Conservation (phyloP, 30 jellyfish, hydroid and myxozoan genomes). For the Rhopilema esculentum region DNA sequence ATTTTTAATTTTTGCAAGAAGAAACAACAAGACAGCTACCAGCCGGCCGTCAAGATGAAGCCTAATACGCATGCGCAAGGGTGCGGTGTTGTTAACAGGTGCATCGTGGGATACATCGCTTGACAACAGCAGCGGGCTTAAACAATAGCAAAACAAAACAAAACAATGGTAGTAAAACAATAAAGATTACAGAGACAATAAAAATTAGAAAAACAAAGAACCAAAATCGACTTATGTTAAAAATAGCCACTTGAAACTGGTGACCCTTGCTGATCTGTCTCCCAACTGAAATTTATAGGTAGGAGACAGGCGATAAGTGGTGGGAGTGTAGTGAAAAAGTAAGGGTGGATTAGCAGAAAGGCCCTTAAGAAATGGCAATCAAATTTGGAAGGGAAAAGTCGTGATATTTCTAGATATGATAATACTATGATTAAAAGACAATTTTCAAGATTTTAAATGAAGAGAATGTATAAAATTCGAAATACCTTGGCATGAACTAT, state of each 20-base stretch:
- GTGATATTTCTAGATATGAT: not conserved
- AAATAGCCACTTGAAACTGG: slow-evolving; percentile 40
- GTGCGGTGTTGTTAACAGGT: slow-evolving; percentile 94
- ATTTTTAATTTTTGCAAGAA: slow-evolving; percentile 69
- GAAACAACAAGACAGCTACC: slow-evolving; percentile 84
- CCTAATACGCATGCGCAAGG: slow-evolving; percentile 99
- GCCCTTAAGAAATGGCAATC: too few species aligned
- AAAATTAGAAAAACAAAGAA: slow-evolving; percentile 43
- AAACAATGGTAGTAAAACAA: slow-evolving; percentile 5
- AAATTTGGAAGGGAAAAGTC: not conserved
- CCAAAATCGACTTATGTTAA: slow-evolving; percentile 45
- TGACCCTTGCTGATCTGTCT: slow-evolving; percentile 15
- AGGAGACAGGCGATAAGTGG: not conserved
- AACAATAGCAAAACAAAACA: slow-evolving; percentile 41
- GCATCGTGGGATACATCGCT: slow-evolving; percentile 83
- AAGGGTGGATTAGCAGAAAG: not conserved
- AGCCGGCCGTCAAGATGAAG: slow-evolving; percentile 98
- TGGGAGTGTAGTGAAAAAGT: not conserved
- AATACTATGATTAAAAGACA: not conserved
- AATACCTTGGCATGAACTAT: too few species aligned
- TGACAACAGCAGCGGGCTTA: slow-evolving; percentile 66
- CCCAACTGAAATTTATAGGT: not conserved
- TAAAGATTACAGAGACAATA: slow-evolving; percentile 48
- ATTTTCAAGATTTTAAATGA: not conserved
- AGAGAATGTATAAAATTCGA: not conserved